These are phyloP conservation scores for Nannoperca obscura DNA, from an alignment of 2,797 vertebrate genomes.

Conservation along the genomic window DNA sequence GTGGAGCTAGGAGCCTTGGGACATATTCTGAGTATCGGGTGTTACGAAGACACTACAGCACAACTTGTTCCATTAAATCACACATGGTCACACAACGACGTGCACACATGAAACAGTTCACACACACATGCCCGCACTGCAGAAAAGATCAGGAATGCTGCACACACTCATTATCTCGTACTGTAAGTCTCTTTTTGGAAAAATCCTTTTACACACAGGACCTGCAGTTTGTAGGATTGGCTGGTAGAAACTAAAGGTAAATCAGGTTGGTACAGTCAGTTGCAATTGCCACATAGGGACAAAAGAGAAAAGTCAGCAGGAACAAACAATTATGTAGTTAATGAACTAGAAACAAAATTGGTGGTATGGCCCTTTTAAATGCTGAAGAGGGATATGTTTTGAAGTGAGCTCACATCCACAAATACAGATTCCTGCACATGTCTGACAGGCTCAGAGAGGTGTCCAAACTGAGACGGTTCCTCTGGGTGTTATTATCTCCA, in stretches of 20 bases:
- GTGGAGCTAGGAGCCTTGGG: conserved; percentile 59
- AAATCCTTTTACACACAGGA: neutral
- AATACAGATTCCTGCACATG: conserved; percentile 34
- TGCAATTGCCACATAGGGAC: too few relatives aligned
- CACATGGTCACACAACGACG: conserved; percentile 26
- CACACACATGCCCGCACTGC: conserved; percentile 5
- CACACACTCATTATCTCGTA: conserved; percentile 10
- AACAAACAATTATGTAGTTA: neutral
- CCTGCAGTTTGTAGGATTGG: too few relatives aligned
- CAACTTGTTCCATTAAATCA: conserved; percentile 57
- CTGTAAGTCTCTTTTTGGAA: neutral
- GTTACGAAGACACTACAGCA: conserved; percentile 35
- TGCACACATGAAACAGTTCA: conserved; percentile 25
- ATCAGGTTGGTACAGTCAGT: too few relatives aligned
- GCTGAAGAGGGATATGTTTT: neutral
- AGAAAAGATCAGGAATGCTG: conserved; percentile 9
- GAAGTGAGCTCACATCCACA: conserved; percentile 27
- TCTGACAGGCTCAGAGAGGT: conserved; percentile 36
- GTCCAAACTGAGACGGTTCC: conserved; percentile 38
- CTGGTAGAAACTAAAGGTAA: too few relatives aligned
- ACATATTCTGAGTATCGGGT: conserved; percentile 49
- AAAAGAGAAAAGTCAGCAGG: neutral
- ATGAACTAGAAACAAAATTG: neutral
- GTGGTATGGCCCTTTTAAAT: conserved; percentile 5
- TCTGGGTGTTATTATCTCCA: conserved; percentile 63